phyloP scores from a whole-genome alignment of 2,113 vertebrate species.

The Paralichthys olivaceus region DNA sequence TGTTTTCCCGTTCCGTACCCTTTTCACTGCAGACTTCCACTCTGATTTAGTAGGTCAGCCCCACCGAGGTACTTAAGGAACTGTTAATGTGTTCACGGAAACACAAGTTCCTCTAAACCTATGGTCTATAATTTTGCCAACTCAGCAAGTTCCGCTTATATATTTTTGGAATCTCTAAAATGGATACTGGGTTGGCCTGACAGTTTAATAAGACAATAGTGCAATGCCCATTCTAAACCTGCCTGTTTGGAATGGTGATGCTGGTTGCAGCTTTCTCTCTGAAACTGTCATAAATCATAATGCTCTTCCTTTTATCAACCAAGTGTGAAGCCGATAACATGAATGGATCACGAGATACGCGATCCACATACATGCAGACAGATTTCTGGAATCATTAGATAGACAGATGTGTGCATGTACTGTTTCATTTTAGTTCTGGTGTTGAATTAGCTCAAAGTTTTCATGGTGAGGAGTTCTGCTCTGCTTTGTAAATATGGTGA shows the following conservation, averaged over 20 bases:
- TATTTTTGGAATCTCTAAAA: background rate
- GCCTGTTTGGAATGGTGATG: no score
- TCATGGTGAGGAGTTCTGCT: background rate
- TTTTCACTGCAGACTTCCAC: constrained; percentile 8
- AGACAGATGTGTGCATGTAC: no score
- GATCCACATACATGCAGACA: background rate
- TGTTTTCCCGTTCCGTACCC: constrained; percentile 7
- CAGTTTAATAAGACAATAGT: no score
- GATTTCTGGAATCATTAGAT: background rate
- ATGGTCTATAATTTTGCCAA: background rate
- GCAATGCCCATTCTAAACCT: no score
- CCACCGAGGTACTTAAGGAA: constrained; percentile 3
- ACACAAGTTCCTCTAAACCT: background rate
- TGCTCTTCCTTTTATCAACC: no score
- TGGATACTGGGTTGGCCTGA: background rate
- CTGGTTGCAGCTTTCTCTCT: no score
- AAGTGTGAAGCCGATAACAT: no score
- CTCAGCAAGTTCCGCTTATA: background rate
- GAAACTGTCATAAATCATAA: no score
- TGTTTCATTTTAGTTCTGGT: background rate
- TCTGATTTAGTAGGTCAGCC: constrained; percentile 42
- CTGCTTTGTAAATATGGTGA: background rate
- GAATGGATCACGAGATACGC: no score
- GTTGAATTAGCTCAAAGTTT: constrained; percentile 10
- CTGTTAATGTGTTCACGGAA: constrained; percentile 2